These are phyloP conservation scores for Cavia porcellus DNA, from an alignment of 2,113 vertebrate species.

Conservation along the genomic window DNA sequence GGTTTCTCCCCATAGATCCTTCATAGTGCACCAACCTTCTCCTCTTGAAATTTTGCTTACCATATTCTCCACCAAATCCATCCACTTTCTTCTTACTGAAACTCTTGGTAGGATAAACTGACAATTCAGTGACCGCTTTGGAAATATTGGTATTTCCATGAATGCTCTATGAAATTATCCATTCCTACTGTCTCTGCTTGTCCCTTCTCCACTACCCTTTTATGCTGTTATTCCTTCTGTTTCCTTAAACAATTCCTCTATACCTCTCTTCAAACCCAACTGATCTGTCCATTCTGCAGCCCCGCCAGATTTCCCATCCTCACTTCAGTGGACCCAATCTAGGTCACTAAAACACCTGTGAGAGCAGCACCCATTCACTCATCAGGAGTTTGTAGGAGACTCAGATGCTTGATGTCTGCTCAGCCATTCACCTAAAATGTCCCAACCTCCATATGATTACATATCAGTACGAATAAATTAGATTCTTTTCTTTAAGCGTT, in stretches of 20 bases:
- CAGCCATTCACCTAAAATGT: neutral
- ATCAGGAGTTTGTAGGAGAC: no score
- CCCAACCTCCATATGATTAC: neutral
- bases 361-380: neutral
- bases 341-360: neutral
- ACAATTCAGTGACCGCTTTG: neutral
- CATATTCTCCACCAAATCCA: neutral
- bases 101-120: neutral
- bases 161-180: neutral
- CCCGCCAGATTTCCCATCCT: no score
- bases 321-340: no score
- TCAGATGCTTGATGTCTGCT: neutral
- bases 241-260: neutral
- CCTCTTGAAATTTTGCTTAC: neutral
- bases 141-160: neutral
- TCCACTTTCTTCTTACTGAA: neutral
- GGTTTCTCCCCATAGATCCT: neutral
- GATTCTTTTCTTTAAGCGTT: neutral
- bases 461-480: neutral
- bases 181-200: neutral
- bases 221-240: neutral
- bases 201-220: neutral
- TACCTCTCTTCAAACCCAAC: neutral
- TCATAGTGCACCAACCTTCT: neutral
- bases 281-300: neutral